phyloP scores from a whole-genome alignment of 1,140 invertebrate genomes.

The Fopius arisanus region DNA sequence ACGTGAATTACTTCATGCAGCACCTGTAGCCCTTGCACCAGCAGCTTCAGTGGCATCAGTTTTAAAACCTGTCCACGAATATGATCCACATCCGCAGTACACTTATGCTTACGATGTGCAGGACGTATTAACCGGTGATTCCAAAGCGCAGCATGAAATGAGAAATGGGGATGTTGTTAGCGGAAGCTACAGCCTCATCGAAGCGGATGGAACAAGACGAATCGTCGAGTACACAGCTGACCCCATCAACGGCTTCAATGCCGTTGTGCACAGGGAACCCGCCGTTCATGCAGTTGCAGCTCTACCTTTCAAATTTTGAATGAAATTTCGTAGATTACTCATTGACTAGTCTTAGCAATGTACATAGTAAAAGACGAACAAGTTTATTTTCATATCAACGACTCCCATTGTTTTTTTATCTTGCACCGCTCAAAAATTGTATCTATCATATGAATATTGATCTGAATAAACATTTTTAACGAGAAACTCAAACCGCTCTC shows the following conservation, averaged over 20 bases:
- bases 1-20: neutral
- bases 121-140: slow-evolving; percentile 24
- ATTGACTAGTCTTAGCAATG: neutral
- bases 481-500: too few species aligned
- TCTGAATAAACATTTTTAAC: too few species aligned
- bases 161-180: slow-evolving; percentile 24
- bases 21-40: slow-evolving; percentile 40
- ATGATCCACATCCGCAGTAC: slow-evolving; percentile 24
- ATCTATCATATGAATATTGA: too few species aligned
- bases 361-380: neutral
- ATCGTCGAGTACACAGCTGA: slow-evolving; percentile 30
- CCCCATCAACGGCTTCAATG: slow-evolving; percentile 28
- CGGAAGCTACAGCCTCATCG: slow-evolving; percentile 30
- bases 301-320: neutral
- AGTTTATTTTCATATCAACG: too few species aligned
- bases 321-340: neutral
- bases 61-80: slow-evolving; percentile 15
- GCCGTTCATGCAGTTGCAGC: slow-evolving; percentile 38
- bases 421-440: too few species aligned
- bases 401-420: too few species aligned
- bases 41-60: slow-evolving; percentile 40
- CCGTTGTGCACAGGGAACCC: slow-evolving; percentile 24
- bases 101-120: slow-evolving; percentile 26
- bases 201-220: slow-evolving; percentile 25
- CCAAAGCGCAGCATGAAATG: slow-evolving; percentile 25